Evolutionary conservation across 2,888 invertebrate species (phyloP).

Genomic region (Scaptomyza reducta): DNA sequence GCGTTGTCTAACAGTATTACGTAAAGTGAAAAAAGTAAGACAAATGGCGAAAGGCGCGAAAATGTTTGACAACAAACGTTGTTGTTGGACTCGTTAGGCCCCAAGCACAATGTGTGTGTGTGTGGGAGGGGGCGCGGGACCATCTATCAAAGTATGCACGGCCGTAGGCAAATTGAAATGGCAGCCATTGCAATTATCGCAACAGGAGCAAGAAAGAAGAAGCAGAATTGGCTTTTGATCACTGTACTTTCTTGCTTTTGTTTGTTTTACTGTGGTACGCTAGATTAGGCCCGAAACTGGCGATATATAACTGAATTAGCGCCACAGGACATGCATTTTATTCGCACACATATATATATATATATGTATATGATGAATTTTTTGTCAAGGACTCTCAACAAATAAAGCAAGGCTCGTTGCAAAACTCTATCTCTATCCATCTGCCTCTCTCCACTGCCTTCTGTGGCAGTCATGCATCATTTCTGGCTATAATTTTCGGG

Average conservation of each 20-base stretch:
- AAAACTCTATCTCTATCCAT: constrained; percentile 24
- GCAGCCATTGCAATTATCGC: constrained; percentile 70
- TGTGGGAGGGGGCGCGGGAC: background rate
- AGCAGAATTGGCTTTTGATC: constrained; percentile 28
- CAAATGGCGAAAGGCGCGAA: constrained; percentile 75
- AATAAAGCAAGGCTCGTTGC: constrained; percentile 2
- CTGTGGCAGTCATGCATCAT: constrained; percentile 66
- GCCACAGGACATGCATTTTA: constrained; percentile 56
- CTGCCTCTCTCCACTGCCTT: background rate
- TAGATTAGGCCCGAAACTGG: constrained; percentile 65
- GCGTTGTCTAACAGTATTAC: background rate
- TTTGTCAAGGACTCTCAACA: constrained; percentile 19
- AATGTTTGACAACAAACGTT: constrained; percentile 70
- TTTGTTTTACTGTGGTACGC: constrained; percentile 24
- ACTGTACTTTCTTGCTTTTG: constrained; percentile 27
- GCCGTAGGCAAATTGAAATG: constrained; percentile 73
- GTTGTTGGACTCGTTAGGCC: constrained; percentile 14
- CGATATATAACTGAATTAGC: constrained; percentile 76
- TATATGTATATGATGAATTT: constrained; percentile 13
- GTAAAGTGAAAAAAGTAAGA: constrained; percentile 44
- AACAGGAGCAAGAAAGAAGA: constrained; percentile 21
- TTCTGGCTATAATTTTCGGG: constrained; percentile 38
- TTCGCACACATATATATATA: background rate
- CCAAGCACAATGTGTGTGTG: background rate
- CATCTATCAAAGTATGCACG: constrained; percentile 71